Percentiles rank a stretch among this genome's conserved stretches.
These are phyloP conservation scores for Helogale parvula DNA, from an alignment of 2,113 vertebrate genomes.

Conservation along the genomic window DNA sequence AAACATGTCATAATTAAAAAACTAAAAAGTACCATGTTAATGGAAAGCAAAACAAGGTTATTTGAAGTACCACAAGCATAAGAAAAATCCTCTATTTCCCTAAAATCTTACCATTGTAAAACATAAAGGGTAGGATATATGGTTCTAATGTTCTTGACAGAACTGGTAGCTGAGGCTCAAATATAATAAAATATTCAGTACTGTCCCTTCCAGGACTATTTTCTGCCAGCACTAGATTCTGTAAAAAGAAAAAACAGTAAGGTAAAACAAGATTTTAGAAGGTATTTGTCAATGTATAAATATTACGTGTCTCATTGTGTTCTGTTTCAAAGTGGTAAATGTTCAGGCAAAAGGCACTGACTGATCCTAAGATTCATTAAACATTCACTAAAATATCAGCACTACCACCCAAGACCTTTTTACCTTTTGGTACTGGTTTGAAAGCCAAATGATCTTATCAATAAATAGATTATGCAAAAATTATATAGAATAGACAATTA, in stretches of 20 bases:
- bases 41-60: not conserved
- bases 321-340: conserved; percentile 2
- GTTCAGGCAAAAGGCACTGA: not conserved
- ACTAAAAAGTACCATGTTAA: not conserved
- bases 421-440: not conserved
- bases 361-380: conserved; percentile 22
- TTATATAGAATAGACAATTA: not conserved
- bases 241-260: conserved; percentile 69
- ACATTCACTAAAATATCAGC: not conserved
- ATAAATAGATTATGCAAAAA: conserved; percentile 26
- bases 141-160: conserved; percentile 82
- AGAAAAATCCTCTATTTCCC: not conserved
- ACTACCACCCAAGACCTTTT: not conserved
- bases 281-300: not conserved
- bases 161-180: conserved; percentile 84
- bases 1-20: conserved; percentile 16
- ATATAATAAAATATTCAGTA: conserved; percentile 90
- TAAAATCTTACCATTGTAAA: conserved; percentile 92
- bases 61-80: not conserved
- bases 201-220: conserved; percentile 93
- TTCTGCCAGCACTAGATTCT: conserved; percentile 93
- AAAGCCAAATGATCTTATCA: conserved; percentile 27
- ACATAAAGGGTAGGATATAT: conserved; percentile 92
- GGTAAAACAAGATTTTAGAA: conserved; percentile 40
- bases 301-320: not conserved